Percentiles rank a stretch among this genome's conserved stretches.
These are phyloP conservation scores for Sipha flava DNA, from an alignment of 1,140 invertebrate species.

Conservation along the genomic window DNA sequence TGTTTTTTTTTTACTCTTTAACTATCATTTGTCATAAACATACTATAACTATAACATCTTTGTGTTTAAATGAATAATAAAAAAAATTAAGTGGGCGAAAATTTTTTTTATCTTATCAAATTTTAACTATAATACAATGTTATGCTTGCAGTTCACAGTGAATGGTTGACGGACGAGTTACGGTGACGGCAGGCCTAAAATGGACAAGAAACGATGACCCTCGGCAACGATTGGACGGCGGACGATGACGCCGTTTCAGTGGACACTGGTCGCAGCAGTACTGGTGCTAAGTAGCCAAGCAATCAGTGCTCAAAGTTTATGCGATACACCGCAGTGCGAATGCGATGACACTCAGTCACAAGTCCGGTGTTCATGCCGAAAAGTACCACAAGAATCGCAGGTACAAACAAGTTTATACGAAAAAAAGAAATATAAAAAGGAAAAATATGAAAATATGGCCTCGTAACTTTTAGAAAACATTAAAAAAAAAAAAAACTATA, in stretches of 20 bases:
- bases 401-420: not conserved
- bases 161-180: not conserved
- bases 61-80: no score
- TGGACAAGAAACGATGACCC: not conserved
- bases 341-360: conserved; percentile 22
- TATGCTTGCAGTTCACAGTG: not conserved
- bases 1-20: not conserved
- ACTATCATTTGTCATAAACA: not conserved
- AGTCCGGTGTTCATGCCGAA: conserved; percentile 6
- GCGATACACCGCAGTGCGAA: conserved; percentile 20
- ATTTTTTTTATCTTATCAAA: no score
- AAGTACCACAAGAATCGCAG: conserved; percentile 9
- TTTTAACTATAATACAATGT: no score
- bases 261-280: not conserved
- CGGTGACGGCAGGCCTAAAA: not conserved
- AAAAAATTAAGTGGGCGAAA: no score
- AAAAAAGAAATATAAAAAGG: not conserved
- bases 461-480: not conserved
- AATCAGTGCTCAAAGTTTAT: not conserved
- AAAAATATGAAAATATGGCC: not conserved
- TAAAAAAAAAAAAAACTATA: not conserved
- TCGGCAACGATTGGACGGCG: not conserved
- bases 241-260: not conserved
- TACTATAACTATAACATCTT: not conserved
- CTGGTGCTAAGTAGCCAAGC: not conserved